A percentile compares a stretch with the other conserved stretches of the same genome.
Conservation (phyloP, 2,888 invertebrate species). For the Lottia gigantea region DNA sequence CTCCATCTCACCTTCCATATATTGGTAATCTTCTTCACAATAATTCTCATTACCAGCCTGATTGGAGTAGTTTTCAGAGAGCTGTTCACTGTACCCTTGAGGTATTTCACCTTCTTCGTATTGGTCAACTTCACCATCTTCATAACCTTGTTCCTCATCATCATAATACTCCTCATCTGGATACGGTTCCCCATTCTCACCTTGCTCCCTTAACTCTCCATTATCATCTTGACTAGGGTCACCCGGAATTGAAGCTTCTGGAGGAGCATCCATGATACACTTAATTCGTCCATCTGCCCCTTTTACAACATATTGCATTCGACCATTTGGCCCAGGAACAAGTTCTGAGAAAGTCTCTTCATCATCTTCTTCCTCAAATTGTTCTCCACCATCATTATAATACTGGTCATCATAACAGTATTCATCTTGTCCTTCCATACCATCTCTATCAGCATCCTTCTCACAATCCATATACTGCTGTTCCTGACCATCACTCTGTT, state of each 20-base stretch:
- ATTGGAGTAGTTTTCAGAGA: too few species aligned
- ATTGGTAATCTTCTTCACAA: background rate
- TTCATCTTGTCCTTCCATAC: background rate
- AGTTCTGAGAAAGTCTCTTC: background rate
- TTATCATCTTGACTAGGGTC: background rate
- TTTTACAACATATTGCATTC: background rate
- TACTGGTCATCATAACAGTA: background rate
- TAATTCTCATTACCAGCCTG: background rate
- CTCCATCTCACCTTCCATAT: background rate
- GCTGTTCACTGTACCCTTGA: background rate
- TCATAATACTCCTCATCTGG: background rate
- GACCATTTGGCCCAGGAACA: background rate
- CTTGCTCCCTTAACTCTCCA: background rate
- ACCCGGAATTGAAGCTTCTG: background rate
- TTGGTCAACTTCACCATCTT: background rate
- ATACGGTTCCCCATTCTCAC: background rate
- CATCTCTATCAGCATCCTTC: background rate
- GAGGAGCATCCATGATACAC: conserved; percentile 1
- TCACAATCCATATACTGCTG: background rate
- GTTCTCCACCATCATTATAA: background rate
- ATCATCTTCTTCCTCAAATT: background rate
- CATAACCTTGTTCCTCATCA: background rate
- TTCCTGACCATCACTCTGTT: background rate
- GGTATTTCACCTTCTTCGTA: conserved; percentile 8
- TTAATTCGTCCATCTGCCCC: background rate